Evolutionary conservation across 2,113 vertebrate genomes (phyloP).

Genomic region (Mastomys natalensis): DNA sequence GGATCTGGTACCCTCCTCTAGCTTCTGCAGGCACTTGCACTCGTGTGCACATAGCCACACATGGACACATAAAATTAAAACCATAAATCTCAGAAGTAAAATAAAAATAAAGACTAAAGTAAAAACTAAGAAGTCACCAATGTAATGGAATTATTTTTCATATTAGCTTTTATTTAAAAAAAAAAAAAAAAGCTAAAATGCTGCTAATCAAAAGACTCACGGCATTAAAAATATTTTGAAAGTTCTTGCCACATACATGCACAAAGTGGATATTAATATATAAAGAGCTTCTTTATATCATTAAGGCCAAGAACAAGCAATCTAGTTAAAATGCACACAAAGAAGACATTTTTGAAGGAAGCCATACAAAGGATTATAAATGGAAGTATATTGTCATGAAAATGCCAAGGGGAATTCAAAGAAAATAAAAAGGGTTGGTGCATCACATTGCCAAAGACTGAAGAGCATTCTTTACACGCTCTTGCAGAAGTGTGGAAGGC

Average conservation of each 20-base stretch:
- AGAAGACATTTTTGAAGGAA: conserved; percentile 35
- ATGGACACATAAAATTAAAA: neutral
- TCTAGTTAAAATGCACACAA: conserved; percentile 4
- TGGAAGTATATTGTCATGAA: neutral
- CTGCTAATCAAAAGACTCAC: neutral
- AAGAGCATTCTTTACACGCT: neutral
- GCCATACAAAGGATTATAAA: conserved; percentile 7
- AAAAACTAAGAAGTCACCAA: neutral
- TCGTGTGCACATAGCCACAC: neutral
- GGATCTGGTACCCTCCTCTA: neutral
- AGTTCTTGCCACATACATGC: neutral
- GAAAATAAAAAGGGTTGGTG: conserved; percentile 27
- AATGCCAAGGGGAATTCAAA: neutral
- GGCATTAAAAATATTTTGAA: neutral
- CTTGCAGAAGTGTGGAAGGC: neutral
- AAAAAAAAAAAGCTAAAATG: neutral
- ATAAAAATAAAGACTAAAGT: neutral
- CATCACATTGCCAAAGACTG: neutral
- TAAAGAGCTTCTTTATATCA: conserved; percentile 21
- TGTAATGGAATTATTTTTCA: neutral
- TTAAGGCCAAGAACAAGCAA: conserved; percentile 22
- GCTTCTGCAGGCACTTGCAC: neutral
- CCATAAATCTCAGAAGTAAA: neutral
- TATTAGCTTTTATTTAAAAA: neutral
- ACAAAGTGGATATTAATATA: neutral